Evolutionary conservation across 2,888 invertebrate genomes (phyloP), one percentile per base, ranked within the genome.

Genomic region (Timandra comae): DNA sequence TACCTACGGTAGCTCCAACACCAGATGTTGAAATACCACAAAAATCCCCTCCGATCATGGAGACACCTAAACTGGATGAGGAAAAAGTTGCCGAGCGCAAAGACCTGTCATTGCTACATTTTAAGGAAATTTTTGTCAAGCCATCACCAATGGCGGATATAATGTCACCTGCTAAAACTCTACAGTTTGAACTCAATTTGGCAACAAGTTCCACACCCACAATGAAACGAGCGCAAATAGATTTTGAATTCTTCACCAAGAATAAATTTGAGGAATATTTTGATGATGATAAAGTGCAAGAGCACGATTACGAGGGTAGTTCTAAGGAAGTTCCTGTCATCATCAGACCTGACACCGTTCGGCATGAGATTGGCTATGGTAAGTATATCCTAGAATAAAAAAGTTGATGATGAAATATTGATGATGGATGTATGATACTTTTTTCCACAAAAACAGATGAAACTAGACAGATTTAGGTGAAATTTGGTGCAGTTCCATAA

Each of bases 361-460:
- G 81, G 16, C 82, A 82, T 46, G 82, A 84, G 67, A 81, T 85
- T 49, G 80, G 70, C 35, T 78, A 74, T 40, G 79, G 85, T 85
- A 67, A 75, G 84, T 77, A 46, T 42, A n/a, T n/a, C n/a, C n/a
- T n/a, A n/a, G n/a, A n/a, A n/a, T n/a, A n/a, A n/a, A n/a, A n/a
- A n/a, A n/a, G n/a, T n/a, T n/a, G n/a, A n/a, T n/a, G n/a, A n/a
- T n/a, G n/a, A n/a, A n/a, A n/a, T n/a, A n/a, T n/a, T n/a, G n/a
- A n/a, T n/a, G n/a, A n/a, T n/a, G n/a, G n/a, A n/a, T n/a, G n/a
- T n/a, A n/a, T n/a, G n/a, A n/a, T n/a, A n/a, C n/a, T n/a, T n/a
- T n/a, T n/a, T n/a, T n/a, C n/a, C n/a, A n/a, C n/a, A n/a, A n/a
- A 3, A 12, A 29, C 6, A 3, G 16, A 12, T 20, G n/a, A 9